Percentiles rank a stretch among this genome's conserved stretches.
Conservation (phyloP, 2,888 invertebrate species). For the Patella caerulea region DNA sequence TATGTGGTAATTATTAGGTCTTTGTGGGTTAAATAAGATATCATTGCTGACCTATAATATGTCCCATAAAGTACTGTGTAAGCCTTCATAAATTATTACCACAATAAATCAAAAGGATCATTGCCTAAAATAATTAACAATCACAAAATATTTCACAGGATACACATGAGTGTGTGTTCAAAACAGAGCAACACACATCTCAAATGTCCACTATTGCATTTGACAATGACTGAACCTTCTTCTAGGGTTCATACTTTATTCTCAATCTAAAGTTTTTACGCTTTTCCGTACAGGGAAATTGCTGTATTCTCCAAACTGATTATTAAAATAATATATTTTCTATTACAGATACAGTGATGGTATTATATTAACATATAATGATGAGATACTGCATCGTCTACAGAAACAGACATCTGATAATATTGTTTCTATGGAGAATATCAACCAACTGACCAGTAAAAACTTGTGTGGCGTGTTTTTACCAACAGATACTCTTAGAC, state of each 20-base stretch:
- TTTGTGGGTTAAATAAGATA: too few relatives aligned
- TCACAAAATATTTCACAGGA: too few relatives aligned
- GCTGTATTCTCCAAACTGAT: not conserved
- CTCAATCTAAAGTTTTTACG: not conserved
- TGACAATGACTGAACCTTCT: too few relatives aligned
- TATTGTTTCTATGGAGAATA: constrained; percentile 50
- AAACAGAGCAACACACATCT: too few relatives aligned
- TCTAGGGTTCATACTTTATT: not conserved
- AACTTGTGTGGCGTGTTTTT: constrained; percentile 61
- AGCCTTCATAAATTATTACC: too few relatives aligned
- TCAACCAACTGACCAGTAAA: constrained; percentile 63
- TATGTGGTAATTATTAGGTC: too few relatives aligned
- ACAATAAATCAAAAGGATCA: too few relatives aligned
- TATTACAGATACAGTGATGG: constrained; percentile 59
- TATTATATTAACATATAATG: constrained; percentile 63
- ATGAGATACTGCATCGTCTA: constrained; percentile 54
- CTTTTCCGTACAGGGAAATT: not conserved
- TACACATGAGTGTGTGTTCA: too few relatives aligned
- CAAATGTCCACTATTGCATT: too few relatives aligned
- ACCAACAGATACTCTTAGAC: constrained; percentile 62
- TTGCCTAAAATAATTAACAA: too few relatives aligned
- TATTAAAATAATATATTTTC: not conserved
- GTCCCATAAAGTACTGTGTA: too few relatives aligned
- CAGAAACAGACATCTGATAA: constrained; percentile 37
- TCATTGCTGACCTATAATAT: too few relatives aligned